These are phyloP conservation scores for Thermophis baileyi DNA, from an alignment of 2,113 vertebrate genomes.

Conservation along the genomic window DNA sequence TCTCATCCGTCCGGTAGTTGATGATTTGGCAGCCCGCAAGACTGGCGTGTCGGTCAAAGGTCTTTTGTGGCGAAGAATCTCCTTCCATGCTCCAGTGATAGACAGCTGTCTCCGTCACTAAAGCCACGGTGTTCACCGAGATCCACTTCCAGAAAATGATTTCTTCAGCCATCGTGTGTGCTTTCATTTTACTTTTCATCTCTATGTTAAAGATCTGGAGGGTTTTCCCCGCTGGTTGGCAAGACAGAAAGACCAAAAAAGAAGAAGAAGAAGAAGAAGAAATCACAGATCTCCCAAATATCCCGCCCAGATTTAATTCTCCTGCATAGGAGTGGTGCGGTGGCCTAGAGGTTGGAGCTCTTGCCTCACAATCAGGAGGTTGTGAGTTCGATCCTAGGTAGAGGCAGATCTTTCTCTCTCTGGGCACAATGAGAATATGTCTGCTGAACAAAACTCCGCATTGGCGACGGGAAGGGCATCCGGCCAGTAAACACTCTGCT, in stretches of 20 bases:
- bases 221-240: slow-evolving; percentile 82
- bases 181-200: slow-evolving; percentile 95
- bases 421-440: too few species aligned
- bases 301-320: background rate
- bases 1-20: slow-evolving; percentile 88
- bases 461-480: too few species aligned
- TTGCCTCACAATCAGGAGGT: too few species aligned
- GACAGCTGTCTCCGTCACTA: slow-evolving; percentile 87
- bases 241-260: slow-evolving; percentile 44
- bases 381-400: too few species aligned
- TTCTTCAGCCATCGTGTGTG: slow-evolving; percentile 88
- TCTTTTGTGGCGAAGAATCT: slow-evolving; percentile 86
- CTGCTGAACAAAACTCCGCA: too few species aligned
- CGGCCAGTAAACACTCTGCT: too few species aligned
- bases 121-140: slow-evolving; percentile 85
- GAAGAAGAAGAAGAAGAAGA: background rate
- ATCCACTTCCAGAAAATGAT: slow-evolving; percentile 97
- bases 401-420: too few species aligned
- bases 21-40: slow-evolving; percentile 89
- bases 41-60: slow-evolving; percentile 88
- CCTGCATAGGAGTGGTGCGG: too few species aligned
- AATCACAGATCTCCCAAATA: slow-evolving; percentile 31
- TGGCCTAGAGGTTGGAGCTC: too few species aligned
- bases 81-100: slow-evolving; percentile 95
- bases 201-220: slow-evolving; percentile 96